phyloP scores from a whole-genome alignment of 2,888 invertebrate species.

The Andrena bucephala region DNA sequence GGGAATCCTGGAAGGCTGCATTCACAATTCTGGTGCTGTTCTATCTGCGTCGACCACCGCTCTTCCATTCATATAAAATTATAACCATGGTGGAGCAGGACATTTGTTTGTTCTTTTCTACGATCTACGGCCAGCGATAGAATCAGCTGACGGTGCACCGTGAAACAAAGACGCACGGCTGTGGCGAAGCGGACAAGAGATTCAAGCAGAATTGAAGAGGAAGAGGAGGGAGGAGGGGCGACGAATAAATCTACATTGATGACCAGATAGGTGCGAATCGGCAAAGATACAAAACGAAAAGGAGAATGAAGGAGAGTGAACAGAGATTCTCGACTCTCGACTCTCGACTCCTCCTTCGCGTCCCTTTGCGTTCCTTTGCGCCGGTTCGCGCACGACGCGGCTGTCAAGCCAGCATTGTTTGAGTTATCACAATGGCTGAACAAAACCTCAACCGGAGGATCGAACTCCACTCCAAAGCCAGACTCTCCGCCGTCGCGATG shows the following conservation, averaged over 20 bases:
- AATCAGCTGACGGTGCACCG: not conserved
- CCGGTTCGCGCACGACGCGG: conserved; percentile 63
- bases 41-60: not conserved
- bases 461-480: conserved; percentile 75
- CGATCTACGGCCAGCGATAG: not conserved
- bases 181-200: conserved; percentile 18
- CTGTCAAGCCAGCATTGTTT: conserved; percentile 77
- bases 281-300: conserved; percentile 1
- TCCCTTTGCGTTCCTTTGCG: conserved; percentile 59
- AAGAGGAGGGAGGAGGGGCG: not conserved
- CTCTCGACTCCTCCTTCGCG: conserved; percentile 62
- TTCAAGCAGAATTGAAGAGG: not conserved
- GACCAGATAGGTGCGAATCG: not conserved
- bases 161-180: conserved; percentile 20
- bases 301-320: not conserved
- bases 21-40: too few species aligned
- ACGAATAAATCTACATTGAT: not conserved
- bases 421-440: conserved; percentile 81
- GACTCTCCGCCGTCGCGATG: conserved; percentile 37
- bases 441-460: conserved; percentile 79
- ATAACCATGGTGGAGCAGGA: too few species aligned
- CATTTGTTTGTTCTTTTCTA: not conserved
- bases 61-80: too few species aligned
- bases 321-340: conserved; percentile 47
- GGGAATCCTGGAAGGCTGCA: too few species aligned